phyloP scores from a whole-genome alignment of 2,797 vertebrate species.

The Brachymystax lenok region DNA sequence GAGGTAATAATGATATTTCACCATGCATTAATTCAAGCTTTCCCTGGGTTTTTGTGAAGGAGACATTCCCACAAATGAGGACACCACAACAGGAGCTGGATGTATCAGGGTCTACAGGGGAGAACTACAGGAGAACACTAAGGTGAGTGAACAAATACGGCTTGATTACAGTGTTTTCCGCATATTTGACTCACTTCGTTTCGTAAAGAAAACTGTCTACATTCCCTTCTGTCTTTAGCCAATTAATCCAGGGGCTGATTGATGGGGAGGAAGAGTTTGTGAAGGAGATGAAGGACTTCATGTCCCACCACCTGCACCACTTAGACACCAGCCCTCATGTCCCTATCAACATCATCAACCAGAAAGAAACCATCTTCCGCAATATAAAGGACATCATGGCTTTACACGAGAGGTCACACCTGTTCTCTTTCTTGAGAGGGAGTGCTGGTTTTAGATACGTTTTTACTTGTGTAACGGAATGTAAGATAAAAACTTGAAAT shows the following conservation, averaged over 20 bases:
- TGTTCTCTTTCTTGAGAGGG: neutral
- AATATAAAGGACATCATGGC: conserved; percentile 85
- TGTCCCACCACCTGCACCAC: conserved; percentile 79
- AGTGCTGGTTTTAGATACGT: neutral
- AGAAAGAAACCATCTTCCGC: conserved; percentile 89
- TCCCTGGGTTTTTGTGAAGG: conserved; percentile 47
- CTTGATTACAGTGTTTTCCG: neutral
- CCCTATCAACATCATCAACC: conserved; percentile 79
- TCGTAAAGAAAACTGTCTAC: neutral
- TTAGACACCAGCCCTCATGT: conserved; percentile 73
- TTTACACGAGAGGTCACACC: conserved; percentile 85
- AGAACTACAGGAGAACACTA: conserved; percentile 87
- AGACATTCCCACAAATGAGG: conserved; percentile 62
- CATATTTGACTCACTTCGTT: neutral
- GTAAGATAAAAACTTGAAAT: neutral
- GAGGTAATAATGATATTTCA: neutral
- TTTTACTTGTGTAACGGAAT: too few relatives aligned
- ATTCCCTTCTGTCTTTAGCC: conserved; percentile 63
- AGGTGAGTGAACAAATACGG: conserved; percentile 73
- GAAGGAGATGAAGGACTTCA: conserved; percentile 83
- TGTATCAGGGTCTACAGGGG: conserved; percentile 83
- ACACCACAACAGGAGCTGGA: conserved; percentile 65
- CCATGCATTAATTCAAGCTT: neutral
- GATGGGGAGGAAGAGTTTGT: conserved; percentile 88
- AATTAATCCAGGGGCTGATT: conserved; percentile 85